Base-by-base conservation (phyloP, 2,888 invertebrate genomes). In the Ophonus ardosiacus region DNA sequence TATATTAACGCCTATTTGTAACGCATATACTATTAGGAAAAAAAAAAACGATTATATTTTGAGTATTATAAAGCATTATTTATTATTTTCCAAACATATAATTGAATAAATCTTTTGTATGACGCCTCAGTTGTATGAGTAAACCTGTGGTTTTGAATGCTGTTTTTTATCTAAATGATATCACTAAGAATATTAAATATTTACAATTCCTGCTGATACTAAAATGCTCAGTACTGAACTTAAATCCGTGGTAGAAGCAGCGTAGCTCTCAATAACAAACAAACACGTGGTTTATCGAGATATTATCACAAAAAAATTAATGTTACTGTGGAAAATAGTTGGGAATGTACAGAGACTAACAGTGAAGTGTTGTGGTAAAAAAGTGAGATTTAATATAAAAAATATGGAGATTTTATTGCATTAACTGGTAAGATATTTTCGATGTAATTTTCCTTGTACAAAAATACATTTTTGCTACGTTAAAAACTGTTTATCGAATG, bases 151-250 rank as follows among this genome's bases (percentile, higher is more conserved):
- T 74, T 43, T 18, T 31, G 31, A 43, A 74, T 18, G 71, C 43
- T 40, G 40, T 74, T 74, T 74, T 74, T 74, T 74, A 74, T 43
- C 43, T 43, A 74, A 74, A 43, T 74, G 71, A 74, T 74, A 74
- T 74, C 71, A 74, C 71, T 74, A 74, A 74, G 71, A 74, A 74
- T 43, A 74, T 74, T 74, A 74, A 74, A 74, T 74, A 74, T 74
- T 74, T 74, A 74, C 71, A 43, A 74, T 43, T 10, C 40, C 4
- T 5, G 40, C 38, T 40, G 43, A 74, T 43, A 43, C 21, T 18
- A 74, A 74, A 74, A 43, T n/a, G 40, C 51, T 74, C 43, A 18
- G 40, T 43, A 18, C 18, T 21, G 6, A 4, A 74, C n/a, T 51
- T 74, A 74, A 18, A 74, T 40, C 43, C 71, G 7, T 13, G 43